Conservation (phyloP, 2,888 invertebrate species). For the Drosophila longiperda region DNA sequence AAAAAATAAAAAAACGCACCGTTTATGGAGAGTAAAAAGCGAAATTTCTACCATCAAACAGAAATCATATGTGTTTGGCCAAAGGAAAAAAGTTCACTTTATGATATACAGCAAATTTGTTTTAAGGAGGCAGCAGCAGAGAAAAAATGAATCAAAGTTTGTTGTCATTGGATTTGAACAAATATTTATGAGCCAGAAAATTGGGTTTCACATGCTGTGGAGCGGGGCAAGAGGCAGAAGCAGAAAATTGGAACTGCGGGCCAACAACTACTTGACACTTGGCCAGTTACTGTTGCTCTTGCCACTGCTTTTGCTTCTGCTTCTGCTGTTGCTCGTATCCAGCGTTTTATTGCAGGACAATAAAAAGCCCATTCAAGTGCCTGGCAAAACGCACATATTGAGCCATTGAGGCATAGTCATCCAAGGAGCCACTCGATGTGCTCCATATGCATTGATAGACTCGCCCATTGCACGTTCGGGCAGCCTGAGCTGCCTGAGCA, state of each 20-base stretch:
- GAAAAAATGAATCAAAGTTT: conserved; percentile 68
- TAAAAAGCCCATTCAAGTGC: conserved; percentile 69
- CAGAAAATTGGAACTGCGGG: neutral
- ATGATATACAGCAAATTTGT: conserved; percentile 50
- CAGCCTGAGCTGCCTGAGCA: conserved; percentile 7
- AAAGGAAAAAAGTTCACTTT: conserved; percentile 44
- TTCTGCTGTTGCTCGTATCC: neutral
- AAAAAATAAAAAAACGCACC: conserved; percentile 21
- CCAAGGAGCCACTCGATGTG: conserved; percentile 25
- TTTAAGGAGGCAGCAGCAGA: conserved; percentile 32
- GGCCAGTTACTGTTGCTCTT: conserved; percentile 21
- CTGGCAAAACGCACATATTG: conserved; percentile 62
- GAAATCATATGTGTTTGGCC: conserved; percentile 33
- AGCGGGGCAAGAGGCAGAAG: neutral
- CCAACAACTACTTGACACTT: conserved; percentile 65
- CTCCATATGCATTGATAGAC: conserved; percentile 63
- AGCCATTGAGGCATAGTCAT: conserved; percentile 57
- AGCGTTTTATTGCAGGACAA: conserved; percentile 62
- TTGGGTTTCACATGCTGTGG: conserved; percentile 57
- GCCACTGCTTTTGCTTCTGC: conserved; percentile 3
- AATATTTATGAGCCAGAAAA: conserved; percentile 77
- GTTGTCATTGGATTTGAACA: conserved; percentile 65
- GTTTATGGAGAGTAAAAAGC: conserved; percentile 15
- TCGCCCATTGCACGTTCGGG: conserved; percentile 45
- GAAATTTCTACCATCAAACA: conserved; percentile 34